Conservation (phyloP, 1,140 invertebrate genomes). For the Leguminivora glycinivorella region DNA sequence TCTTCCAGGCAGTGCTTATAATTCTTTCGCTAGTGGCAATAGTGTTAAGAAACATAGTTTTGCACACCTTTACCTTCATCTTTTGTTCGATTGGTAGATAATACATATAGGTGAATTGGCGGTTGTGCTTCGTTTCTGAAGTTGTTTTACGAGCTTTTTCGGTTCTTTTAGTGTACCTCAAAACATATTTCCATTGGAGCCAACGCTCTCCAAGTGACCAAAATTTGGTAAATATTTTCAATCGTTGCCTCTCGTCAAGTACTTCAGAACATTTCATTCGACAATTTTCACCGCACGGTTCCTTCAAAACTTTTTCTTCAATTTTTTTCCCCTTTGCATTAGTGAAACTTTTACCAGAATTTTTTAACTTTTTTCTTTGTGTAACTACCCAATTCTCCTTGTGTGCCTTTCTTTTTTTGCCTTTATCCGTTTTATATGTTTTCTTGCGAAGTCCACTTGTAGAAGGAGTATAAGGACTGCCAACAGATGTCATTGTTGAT, state of each 20-base stretch:
- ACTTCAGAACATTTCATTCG: too few species aligned
- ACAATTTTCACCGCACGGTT: too few species aligned
- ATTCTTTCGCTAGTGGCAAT: conserved; percentile 30
- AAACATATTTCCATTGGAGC: conserved; percentile 32
- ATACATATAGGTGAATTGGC: conserved; percentile 34
- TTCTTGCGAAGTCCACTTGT: too few species aligned
- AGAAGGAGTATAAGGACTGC: too few species aligned
- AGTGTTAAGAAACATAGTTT: conserved; percentile 39
- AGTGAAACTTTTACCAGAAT: too few species aligned
- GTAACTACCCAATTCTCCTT: too few species aligned
- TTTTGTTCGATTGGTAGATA: conserved; percentile 32
- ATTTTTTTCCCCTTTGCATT: too few species aligned
- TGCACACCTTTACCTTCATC: conserved; percentile 31
- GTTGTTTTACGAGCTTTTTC: conserved; percentile 29
- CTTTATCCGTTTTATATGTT: too few species aligned
- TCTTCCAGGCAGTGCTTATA: conserved; percentile 36
- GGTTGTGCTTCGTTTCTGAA: conserved; percentile 2
- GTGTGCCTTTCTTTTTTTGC: too few species aligned
- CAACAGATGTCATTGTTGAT: too few species aligned
- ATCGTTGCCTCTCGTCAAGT: neutral
- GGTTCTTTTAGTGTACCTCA: conserved; percentile 33
- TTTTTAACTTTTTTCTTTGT: too few species aligned
- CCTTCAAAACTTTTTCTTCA: too few species aligned
- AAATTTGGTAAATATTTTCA: conserved; percentile 32
- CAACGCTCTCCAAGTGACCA: conserved; percentile 32